A percentile compares a stretch with the other conserved stretches of the same genome.
phyloP scores from a whole-genome alignment of 1,140 invertebrate species.

The Hirudo medicinalis region DNA sequence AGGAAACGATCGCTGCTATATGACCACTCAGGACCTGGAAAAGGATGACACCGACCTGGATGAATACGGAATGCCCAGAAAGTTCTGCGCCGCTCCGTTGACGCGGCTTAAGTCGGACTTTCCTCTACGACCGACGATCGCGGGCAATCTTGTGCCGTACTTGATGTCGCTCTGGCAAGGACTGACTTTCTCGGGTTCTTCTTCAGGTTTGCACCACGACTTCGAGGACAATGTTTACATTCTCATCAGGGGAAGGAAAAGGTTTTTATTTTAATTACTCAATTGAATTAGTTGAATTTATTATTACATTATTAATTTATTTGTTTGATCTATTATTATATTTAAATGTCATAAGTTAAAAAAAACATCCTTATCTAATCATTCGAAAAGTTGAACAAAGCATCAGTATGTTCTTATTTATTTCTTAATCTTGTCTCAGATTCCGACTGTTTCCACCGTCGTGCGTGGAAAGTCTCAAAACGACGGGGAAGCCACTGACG shows the following conservation, averaged over 20 bases:
- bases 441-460: slow-evolving; percentile 20
- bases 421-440: neutral
- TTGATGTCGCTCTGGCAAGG: slow-evolving; percentile 20
- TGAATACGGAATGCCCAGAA: slow-evolving; percentile 19
- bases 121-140: slow-evolving; percentile 2
- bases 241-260: slow-evolving; percentile 16
- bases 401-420: too few species aligned
- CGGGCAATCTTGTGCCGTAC: slow-evolving; percentile 16
- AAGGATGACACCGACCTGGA: slow-evolving; percentile 14
- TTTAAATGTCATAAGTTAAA: neutral
- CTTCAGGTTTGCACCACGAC: slow-evolving; percentile 19
- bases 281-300: too few species aligned
- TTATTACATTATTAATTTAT: too few species aligned
- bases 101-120: slow-evolving; percentile 14
- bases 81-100: slow-evolving; percentile 11
- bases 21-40: slow-evolving; percentile 21
- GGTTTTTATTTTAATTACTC: neutral
- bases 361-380: neutral
- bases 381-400: too few species aligned
- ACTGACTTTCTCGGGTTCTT: neutral
- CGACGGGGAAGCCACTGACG: slow-evolving; percentile 1
- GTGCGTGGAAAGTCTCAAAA: slow-evolving; percentile 1
- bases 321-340: neutral
- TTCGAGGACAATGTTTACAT: slow-evolving; percentile 21
- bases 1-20: slow-evolving; percentile 13